Evolutionary conservation across 53 echinoderm and acorn worm species (phyloP).

Genomic region (Arbacia lixula): DNA sequence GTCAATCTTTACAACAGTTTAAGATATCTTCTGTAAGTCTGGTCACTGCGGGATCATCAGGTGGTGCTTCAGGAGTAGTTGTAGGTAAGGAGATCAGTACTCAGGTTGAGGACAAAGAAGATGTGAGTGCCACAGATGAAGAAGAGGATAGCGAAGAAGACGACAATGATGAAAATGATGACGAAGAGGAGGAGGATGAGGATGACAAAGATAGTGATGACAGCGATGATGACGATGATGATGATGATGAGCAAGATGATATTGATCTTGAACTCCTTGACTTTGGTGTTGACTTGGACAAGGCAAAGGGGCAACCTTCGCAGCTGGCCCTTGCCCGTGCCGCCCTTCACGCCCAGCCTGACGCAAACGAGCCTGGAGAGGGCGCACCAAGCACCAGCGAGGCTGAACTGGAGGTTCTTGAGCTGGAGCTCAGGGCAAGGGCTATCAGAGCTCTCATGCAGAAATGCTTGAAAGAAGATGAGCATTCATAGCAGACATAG

Average conservation of each 20-base stretch:
- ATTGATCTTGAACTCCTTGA: slow-evolving; percentile 26
- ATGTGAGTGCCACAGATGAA: not conserved
- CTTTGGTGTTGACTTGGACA: slow-evolving; percentile 25
- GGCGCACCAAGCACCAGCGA: slow-evolving; percentile 16
- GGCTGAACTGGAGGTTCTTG: slow-evolving; percentile 83
- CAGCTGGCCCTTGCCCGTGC: slow-evolving; percentile 43
- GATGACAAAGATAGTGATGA: not conserved
- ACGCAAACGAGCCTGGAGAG: not conserved
- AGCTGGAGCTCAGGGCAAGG: slow-evolving; percentile 87
- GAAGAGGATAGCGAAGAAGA: slow-evolving; percentile 43
- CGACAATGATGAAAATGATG: slow-evolving; percentile 52
- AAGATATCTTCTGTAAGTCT: too few species aligned
- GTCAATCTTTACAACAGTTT: too few species aligned
- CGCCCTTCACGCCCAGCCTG: not conserved
- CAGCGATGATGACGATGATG: not conserved
- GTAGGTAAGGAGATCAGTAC: too few species aligned
- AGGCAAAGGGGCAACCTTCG: slow-evolving; percentile 36
- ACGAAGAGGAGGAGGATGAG: slow-evolving; percentile 11
- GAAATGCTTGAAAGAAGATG: slow-evolving; percentile 67
- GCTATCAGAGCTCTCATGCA: slow-evolving; percentile 97
- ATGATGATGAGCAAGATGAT: slow-evolving; percentile 20
- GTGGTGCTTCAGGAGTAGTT: too few species aligned
- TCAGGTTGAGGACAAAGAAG: not conserved
- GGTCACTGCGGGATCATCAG: too few species aligned
- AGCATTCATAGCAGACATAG: slow-evolving; percentile 8